Evolutionary conservation across 2,888 invertebrate genomes (phyloP).

Genomic region (Ptilodon capucinus): DNA sequence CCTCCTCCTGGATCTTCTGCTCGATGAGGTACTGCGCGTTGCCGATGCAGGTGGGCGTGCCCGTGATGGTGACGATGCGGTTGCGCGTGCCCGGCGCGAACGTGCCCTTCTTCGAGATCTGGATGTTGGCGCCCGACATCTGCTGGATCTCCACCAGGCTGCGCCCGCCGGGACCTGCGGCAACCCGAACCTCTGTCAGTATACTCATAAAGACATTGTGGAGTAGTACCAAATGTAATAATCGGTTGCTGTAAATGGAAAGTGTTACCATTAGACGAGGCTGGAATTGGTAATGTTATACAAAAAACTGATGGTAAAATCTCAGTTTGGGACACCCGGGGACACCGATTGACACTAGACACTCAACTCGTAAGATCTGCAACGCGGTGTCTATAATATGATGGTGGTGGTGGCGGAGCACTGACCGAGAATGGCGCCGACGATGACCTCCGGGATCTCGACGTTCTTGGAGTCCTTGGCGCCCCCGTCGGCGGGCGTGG

Average conservation of each 20-base stretch:
- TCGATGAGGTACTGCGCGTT: constrained; percentile 98
- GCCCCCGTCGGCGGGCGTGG: constrained; percentile 88
- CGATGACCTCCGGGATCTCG: constrained; percentile 97
- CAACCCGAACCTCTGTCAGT: neutral
- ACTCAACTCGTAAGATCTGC: too few relatives aligned
- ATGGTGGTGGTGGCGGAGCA: constrained; percentile 7
- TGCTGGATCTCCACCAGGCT: constrained; percentile 98
- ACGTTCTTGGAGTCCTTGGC: constrained; percentile 94
- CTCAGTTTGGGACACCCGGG: too few relatives aligned
- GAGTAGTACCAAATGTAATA: too few relatives aligned
- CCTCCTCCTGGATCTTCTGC: constrained; percentile 98
- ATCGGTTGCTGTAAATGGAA: too few relatives aligned
- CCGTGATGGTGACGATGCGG: constrained; percentile 97
- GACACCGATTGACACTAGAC: too few relatives aligned
- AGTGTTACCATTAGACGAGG: too few relatives aligned
- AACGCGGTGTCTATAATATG: too few relatives aligned
- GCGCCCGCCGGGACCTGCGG: constrained; percentile 94
- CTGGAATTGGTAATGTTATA: too few relatives aligned
- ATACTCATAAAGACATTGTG: neutral
- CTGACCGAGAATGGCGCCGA: constrained; percentile 97
- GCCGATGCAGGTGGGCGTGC: constrained; percentile 93
- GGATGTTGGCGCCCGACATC: constrained; percentile 98
- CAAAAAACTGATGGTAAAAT: too few relatives aligned
- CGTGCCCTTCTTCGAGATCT: constrained; percentile 99
- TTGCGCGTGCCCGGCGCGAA: constrained; percentile 98